A percentile compares a stretch with the other conserved stretches of the same genome.
Conservation (phyloP, 1,140 invertebrate genomes). For the Eubasilissa regina region DNA sequence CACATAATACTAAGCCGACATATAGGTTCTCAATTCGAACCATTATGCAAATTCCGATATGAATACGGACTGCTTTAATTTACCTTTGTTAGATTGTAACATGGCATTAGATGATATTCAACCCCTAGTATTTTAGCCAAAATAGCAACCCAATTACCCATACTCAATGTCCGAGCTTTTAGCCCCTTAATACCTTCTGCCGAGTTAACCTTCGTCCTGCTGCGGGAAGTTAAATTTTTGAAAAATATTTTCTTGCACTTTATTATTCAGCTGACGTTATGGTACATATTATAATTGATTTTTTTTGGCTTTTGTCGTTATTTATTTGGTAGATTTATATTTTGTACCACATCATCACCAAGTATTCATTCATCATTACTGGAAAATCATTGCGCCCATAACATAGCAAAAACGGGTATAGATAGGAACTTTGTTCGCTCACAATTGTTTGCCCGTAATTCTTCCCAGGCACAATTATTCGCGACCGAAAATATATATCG, state of each 20-base stretch:
- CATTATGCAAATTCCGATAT: slow-evolving; percentile 35
- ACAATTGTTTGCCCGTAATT: too few species aligned
- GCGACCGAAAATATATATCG: too few species aligned
- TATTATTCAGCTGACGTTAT: too few species aligned
- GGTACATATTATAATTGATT: too few species aligned
- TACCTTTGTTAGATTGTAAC: slow-evolving; percentile 39
- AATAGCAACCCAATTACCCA: slow-evolving; percentile 42
- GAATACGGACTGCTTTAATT: slow-evolving; percentile 28
- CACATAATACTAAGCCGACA: not conserved
- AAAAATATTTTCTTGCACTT: not conserved
- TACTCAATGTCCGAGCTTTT: slow-evolving; percentile 1
- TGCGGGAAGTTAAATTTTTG: not conserved
- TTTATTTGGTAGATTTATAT: too few species aligned
- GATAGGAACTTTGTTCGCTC: too few species aligned
- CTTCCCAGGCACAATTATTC: too few species aligned
- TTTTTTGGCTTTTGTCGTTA: too few species aligned
- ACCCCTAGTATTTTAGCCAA: slow-evolving; percentile 31
- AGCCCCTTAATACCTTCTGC: slow-evolving; percentile 9
- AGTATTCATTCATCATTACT: too few species aligned
- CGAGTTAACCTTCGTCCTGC: slow-evolving; percentile 16
- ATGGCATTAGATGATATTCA: slow-evolving; percentile 37
- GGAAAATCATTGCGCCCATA: too few species aligned
- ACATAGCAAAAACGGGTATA: too few species aligned
- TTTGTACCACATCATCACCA: too few species aligned
- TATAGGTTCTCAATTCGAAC: slow-evolving; percentile 17